A percentile compares a stretch with the other conserved stretches of the same genome.
Evolutionary conservation across 2,888 invertebrate genomes (phyloP).

Genomic region (Notodonta ziczac): DNA sequence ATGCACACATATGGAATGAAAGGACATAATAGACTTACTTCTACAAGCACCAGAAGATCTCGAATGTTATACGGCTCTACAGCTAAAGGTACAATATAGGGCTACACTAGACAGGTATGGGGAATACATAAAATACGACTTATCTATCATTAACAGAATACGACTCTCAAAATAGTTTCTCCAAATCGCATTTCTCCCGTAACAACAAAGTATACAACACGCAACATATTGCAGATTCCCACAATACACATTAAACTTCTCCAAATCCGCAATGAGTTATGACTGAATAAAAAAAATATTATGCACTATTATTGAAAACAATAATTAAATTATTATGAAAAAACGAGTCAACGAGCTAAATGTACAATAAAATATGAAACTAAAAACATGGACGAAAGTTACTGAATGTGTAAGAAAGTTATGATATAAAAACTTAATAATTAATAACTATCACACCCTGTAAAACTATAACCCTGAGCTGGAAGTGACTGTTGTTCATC

Average conservation of each 20-base stretch:
- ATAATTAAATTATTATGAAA: slow-evolving; percentile 79
- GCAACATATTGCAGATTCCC: slow-evolving; percentile 82
- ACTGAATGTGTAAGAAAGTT: slow-evolving; percentile 76
- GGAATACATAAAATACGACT: slow-evolving; percentile 35
- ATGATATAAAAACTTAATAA: slow-evolving; percentile 64
- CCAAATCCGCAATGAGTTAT: slow-evolving; percentile 58
- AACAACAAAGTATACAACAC: slow-evolving; percentile 36
- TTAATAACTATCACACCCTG: slow-evolving; percentile 75
- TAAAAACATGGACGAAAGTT: slow-evolving; percentile 82
- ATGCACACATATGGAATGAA: slow-evolving; percentile 75
- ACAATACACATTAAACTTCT: slow-evolving; percentile 62
- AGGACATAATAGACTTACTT: slow-evolving; percentile 68
- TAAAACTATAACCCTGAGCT: slow-evolving; percentile 69
- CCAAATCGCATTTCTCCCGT: slow-evolving; percentile 19
- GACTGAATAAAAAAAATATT: slow-evolving; percentile 73
- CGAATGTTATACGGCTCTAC: slow-evolving; percentile 54
- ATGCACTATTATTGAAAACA: slow-evolving; percentile 74
- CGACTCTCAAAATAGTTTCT: slow-evolving; percentile 18
- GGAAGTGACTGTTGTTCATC: slow-evolving; percentile 1
- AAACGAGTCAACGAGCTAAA: slow-evolving; percentile 77
- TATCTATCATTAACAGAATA: slow-evolving; percentile 26
- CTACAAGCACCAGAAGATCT: slow-evolving; percentile 81
- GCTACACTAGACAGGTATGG: slow-evolving; percentile 41
- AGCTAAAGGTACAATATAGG: slow-evolving; percentile 42
- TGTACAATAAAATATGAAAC: slow-evolving; percentile 80